Base-by-base conservation (phyloP, 1,140 invertebrate species). In the Leptinotarsa undecemlineata region DNA sequence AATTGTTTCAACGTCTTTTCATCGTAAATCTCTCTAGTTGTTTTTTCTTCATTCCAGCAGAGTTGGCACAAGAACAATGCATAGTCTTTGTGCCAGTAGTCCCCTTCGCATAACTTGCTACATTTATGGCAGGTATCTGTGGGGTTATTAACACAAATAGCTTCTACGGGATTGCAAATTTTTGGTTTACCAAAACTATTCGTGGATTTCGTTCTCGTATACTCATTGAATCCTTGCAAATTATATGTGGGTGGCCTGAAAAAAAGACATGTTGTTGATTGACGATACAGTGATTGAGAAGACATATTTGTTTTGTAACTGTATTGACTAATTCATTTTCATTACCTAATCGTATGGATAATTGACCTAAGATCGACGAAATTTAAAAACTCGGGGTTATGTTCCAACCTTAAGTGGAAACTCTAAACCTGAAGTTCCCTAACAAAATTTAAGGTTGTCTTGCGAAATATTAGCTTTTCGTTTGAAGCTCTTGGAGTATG, bases 71-170 rank as follows among this genome's bases (percentile, higher is more conserved):
- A 76, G 72, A 79, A 82, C 13, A 48, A 62, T 1, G 64, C 51
- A 71, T 81, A 76, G 68, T 81, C 76, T 75, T 73, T 73, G 48
- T 81, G 80, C 81, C 81, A 83, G 63, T 82, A 83, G 66, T 83
- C 82, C 0, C 80, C 80, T 61, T 72, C 23, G 60, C 80, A 81
- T 8, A 79, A 23, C 63, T 76, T 71, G 6, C 75, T 64, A 61
- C 82, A 83, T 73, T 81, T 82, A 14, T 73, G 51, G 57, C 82
- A 83, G 14, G 26, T 73, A 66, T 83, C 80, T 5, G 61, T 69
- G 13, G 80, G 78, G 51, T 75, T 76, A 15, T 74, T 47, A 13
- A 83, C 71, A 69, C 82, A 83, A 5, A 78, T 51, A 21, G 74
- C 78, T 75, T 82, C 81, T 4, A 83, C 77, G 19, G 76, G 66